Conservation (phyloP, 2,797 vertebrate genomes). For the Eulemur coronatus region DNA sequence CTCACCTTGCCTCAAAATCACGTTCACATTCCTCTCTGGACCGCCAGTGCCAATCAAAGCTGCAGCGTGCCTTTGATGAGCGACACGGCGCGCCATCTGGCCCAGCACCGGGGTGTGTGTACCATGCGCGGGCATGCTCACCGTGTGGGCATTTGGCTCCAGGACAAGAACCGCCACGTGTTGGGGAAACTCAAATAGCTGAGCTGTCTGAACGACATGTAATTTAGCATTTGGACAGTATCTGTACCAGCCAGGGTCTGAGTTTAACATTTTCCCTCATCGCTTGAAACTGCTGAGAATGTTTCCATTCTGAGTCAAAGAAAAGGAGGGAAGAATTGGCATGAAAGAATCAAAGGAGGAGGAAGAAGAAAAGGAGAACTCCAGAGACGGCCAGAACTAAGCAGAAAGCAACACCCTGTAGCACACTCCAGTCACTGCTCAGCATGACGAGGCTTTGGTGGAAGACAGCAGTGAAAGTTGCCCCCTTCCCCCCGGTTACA, state of each 20-base stretch:
- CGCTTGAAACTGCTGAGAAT: neutral
- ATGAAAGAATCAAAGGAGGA: constrained; percentile 9
- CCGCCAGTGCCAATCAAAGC: constrained; percentile 18
- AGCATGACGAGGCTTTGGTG: neutral
- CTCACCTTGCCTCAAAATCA: neutral
- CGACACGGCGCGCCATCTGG: constrained; percentile 18
- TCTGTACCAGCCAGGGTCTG: constrained; percentile 6
- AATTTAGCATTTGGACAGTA: constrained; percentile 11
- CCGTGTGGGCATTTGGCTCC: constrained; percentile 42
- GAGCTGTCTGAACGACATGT: constrained; percentile 7
- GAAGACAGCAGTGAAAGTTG: neutral
- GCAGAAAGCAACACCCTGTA: neutral
- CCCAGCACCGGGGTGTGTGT: neutral
- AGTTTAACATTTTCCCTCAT: constrained; percentile 32
- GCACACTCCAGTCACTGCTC: neutral
- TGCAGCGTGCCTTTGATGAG: constrained; percentile 9
- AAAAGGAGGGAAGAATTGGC: neutral
- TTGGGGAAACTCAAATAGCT: constrained; percentile 53
- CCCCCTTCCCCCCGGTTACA: neutral
- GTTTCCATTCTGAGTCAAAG: constrained; percentile 35
- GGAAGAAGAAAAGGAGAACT: neutral
- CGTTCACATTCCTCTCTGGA: neutral
- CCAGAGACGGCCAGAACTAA: neutral
- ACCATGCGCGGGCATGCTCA: fast-evolving
- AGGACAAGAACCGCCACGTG: constrained; percentile 40